Base-by-base conservation (phyloP, 1,140 invertebrate species). In the Zaprionus gabonicus region DNA sequence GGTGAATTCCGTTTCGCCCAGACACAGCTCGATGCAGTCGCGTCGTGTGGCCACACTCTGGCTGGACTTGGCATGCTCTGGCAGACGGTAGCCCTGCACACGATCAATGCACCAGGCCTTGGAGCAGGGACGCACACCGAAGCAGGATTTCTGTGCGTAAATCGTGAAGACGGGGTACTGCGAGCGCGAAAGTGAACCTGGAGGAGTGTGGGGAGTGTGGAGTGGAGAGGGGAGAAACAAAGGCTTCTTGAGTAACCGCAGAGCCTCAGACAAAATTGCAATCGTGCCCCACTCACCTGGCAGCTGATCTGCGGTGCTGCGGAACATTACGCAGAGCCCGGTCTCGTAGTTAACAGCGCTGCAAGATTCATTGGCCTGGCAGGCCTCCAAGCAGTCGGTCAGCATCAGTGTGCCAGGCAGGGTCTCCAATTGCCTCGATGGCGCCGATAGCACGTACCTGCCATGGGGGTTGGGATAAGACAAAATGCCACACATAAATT, bases 91-190 rank as follows among this genome's bases (percentile, higher is more conserved):
- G 84, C 97, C 97, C 93, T 97, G 96, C 20, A 98, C 97, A 76
- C 97, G 95, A 94, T 98, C 98, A 93, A 98, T 98, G 93, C 97
- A 97, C 98, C 98, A 98, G 44, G 97, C 97, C 71, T 96, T 94
- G 83, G 97, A 96, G 93, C 97, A 98, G 63, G 97, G 97, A 82
- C 96, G 96, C 76, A 97, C 96, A 31, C 96, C 96, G 73, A 98
- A 94, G 91, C 98, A 99, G 71, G 96, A 97, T 94, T 98, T 98
- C 94, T 98, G 97, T 63, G 97, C 97, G 95, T 98, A 99, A 86
- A 98, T 97, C 41, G 98, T 98, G 93, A 98, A 98, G 71, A 99
- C 98, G 28, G 98, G 98, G 93, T 98, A 98, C 93, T 99, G 97
- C 9, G 97, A 98, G 81, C 97, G 96, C 41, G 96, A 97, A 87